These are phyloP conservation scores for Helicoverpa armigera DNA, from an alignment of 1,140 invertebrate genomes.

Conservation along the genomic window DNA sequence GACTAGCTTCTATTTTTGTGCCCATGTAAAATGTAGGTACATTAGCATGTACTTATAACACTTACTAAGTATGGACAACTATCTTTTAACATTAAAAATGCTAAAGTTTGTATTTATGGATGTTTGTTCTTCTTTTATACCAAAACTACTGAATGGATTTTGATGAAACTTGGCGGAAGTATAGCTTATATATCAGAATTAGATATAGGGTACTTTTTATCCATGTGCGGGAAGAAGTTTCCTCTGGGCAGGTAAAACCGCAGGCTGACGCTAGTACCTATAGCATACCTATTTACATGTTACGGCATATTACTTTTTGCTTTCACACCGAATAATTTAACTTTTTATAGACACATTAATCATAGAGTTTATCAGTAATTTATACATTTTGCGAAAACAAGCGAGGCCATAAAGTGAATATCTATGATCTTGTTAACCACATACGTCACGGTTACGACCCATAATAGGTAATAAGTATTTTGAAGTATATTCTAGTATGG, in stretches of 20 bases:
- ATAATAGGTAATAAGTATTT: slow-evolving; percentile 27
- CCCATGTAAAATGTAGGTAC: background rate
- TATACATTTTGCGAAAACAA: slow-evolving; percentile 26
- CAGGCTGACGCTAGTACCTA: too few relatives aligned
- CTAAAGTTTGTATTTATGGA: too few relatives aligned
- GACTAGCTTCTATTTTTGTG: background rate
- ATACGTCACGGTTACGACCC: slow-evolving; percentile 10
- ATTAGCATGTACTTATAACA: background rate
- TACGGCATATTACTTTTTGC: slow-evolving; percentile 23
- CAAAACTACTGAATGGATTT: too few relatives aligned
- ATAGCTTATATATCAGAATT: too few relatives aligned
- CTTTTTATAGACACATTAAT: slow-evolving; percentile 34
- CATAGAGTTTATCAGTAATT: slow-evolving; percentile 22
- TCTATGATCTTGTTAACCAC: slow-evolving; percentile 6
- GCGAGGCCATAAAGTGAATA: slow-evolving; percentile 4
- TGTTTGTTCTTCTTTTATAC: too few relatives aligned
- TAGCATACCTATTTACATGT: background rate
- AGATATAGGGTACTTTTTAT: too few relatives aligned
- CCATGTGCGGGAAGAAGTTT: too few relatives aligned
- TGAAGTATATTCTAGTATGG: slow-evolving; percentile 9
- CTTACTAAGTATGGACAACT: too few relatives aligned
- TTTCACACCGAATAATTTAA: slow-evolving; percentile 30
- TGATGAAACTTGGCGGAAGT: too few relatives aligned
- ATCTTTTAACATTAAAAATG: too few relatives aligned
- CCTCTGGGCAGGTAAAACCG: too few relatives aligned